Evolutionary conservation across 2,888 invertebrate species (phyloP), one percentile per base, ranked within the genome.

Genomic region (Teleiodes luculella): DNA sequence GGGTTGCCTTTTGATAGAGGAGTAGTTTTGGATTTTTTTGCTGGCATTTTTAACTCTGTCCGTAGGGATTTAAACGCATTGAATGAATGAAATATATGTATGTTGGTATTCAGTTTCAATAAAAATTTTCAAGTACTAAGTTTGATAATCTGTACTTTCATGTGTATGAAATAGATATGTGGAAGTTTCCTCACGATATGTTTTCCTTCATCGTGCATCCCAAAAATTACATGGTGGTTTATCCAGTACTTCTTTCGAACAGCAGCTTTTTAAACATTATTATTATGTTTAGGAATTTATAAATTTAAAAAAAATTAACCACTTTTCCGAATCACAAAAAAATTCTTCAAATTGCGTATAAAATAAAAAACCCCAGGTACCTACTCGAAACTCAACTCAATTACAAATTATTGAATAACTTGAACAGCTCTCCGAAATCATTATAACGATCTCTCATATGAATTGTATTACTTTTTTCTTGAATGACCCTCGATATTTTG

Each of bases 1-100:
- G 49, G 49, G 49, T 49, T 37, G 49, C 49, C 49, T 49, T 49
- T 49, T 49, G 49, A 49, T 49, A 24, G 36, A 10, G 7, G 37
- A 49, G 13, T 7, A 24, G 20, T 13, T 24, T 49, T 37, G 20
- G 24, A 13, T 28, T 43, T 24, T 43, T 43, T 43, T 6, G 28
- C 43, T 11, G 43, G 43, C 28, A 13, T 43, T 43, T 43, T 43
- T 43, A 43, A 43, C 43, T 43, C 43, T 43, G 43, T 43, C 43
- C 43, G 43, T 43, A 28, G 43, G 43, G n/a, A 43, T 43, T n/a
- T 43, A 20, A 43, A 43, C 11, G 13, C 24, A 28, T 28, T 43
- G 24, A 20, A 13, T 16, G 14, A 14, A 37, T 14, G 11, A 6
- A 8, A 11, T 41, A 41, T 41, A 16, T 41, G 39, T 11, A 11